Evolutionary conservation across 2,113 vertebrate genomes (phyloP).

Genomic region (Pollachius pollachius): DNA sequence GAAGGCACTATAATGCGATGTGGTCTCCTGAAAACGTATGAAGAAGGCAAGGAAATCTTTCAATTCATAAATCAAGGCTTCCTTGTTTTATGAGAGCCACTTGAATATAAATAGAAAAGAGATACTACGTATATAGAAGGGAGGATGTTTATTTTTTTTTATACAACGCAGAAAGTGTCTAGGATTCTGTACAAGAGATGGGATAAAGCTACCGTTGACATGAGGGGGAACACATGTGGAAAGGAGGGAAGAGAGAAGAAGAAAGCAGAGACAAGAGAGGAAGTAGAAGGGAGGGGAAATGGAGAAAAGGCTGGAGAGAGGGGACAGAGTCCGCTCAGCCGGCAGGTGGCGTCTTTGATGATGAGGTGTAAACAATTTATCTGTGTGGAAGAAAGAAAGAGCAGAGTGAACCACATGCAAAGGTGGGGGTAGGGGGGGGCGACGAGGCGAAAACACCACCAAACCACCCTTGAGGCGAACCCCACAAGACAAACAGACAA

Average conservation of each 20-base stretch:
- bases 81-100: conserved; percentile 52
- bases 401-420: conserved; percentile 62
- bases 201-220: conserved; percentile 54
- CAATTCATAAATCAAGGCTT: conserved; percentile 41
- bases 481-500: no score
- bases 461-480: no score
- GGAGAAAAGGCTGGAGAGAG: conserved; percentile 76
- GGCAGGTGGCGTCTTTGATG: conserved; percentile 81
- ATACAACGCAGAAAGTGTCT: conserved; percentile 79
- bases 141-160: conserved; percentile 90
- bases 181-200: conserved; percentile 89
- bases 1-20: conserved; percentile 7
- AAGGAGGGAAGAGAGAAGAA: conserved; percentile 66
- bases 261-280: conserved; percentile 74
- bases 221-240: conserved; percentile 66
- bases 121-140: conserved; percentile 72
- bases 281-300: conserved; percentile 74
- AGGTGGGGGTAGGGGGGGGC: conserved; percentile 14
- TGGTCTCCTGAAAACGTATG: conserved; percentile 29
- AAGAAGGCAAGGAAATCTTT: conserved; percentile 30
- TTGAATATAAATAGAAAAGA: conserved; percentile 60
- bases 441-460: no score
- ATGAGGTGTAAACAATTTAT: conserved; percentile 93
- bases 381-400: conserved; percentile 80
- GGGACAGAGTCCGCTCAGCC: conserved; percentile 79